phyloP scores from a whole-genome alignment of 2,113 vertebrate species.

The Dipodomys stephensi region DNA sequence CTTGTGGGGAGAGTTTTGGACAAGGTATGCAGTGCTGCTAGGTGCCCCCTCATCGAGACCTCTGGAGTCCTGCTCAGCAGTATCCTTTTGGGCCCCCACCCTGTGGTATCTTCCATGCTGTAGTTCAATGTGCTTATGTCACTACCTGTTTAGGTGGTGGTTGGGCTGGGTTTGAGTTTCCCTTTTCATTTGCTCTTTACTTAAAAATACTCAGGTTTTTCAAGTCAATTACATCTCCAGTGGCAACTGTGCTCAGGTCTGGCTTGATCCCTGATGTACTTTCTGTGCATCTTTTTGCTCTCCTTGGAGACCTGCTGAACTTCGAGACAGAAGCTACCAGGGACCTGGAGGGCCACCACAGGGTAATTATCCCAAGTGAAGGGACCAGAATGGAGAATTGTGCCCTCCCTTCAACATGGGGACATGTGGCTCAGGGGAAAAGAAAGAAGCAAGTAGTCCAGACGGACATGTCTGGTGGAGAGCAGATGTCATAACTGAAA shows the following conservation, averaged over 20 bases:
- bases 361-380: accelerated
- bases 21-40: accelerated
- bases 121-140: neutral
- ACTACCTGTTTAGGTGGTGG: neutral
- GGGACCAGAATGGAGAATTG: neutral
- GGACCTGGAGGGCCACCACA: neutral
- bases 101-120: neutral
- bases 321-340: neutral
- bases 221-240: neutral
- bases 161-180: neutral
- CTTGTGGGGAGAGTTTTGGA: neutral
- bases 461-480: neutral
- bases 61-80: neutral
- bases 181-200: neutral
- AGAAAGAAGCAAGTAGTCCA: neutral
- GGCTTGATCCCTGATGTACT: neutral
- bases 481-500: neutral
- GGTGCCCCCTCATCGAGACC: neutral
- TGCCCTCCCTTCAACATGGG: neutral
- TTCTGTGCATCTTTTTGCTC: too few relatives aligned
- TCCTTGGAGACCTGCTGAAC: neutral
- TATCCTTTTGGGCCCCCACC: neutral
- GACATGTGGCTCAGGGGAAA: neutral
- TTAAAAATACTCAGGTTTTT: neutral
- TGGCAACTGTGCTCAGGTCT: neutral